Evolutionary conservation across 1,140 invertebrate species (phyloP), one percentile per base, ranked within the genome.

Genomic region (Microplitis mediator): DNA sequence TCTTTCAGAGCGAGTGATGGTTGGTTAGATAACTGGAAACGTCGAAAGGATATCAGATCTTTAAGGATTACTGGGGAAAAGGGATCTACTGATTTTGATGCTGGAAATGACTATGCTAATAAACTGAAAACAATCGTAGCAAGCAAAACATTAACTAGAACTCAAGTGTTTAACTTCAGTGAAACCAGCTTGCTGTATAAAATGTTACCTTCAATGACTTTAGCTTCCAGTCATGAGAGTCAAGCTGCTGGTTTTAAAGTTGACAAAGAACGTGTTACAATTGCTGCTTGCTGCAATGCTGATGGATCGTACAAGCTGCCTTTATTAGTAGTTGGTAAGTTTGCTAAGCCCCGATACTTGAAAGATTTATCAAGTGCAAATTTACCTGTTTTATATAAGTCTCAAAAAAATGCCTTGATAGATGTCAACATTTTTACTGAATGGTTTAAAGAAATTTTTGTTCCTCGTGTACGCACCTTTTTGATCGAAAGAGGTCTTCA

Each of bases 141-240:
- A 6, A 8, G 4, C 32, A 16, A 23, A 58, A 58, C 5, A 1
- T 16, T 58, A 6, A 31, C 0, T 58, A 16, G 56, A 31, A 16
- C 56, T 5, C 66, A 78, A 60, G 60, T 87, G 71, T 82, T 82
- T 73, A 86, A 86, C 75, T 78, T 77, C 65, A 80, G 85, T 74
- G 80, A 85, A 80, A 80, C 76, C 34, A 80, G 80, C 34, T 66
- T 85, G 23, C 78, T 82, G 75, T 85, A 78, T 74, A 84, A 84
- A 81, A 68, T 76, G 56, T 61, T 86, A 63, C 80, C 81, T 34
- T 34, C 66, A 70, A 85, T 79, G 78, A 78, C 71, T 13, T 62
- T 73, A n/a, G 58, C 51, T 51, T 23, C 56, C 36, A 31, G 36
- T 0, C 14, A 69, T 23, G 71, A 73, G 66, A 5, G 14, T 39